These are phyloP conservation scores for Proisotoma minuta DNA, from an alignment of 2,888 invertebrate species.

Conservation along the genomic window DNA sequence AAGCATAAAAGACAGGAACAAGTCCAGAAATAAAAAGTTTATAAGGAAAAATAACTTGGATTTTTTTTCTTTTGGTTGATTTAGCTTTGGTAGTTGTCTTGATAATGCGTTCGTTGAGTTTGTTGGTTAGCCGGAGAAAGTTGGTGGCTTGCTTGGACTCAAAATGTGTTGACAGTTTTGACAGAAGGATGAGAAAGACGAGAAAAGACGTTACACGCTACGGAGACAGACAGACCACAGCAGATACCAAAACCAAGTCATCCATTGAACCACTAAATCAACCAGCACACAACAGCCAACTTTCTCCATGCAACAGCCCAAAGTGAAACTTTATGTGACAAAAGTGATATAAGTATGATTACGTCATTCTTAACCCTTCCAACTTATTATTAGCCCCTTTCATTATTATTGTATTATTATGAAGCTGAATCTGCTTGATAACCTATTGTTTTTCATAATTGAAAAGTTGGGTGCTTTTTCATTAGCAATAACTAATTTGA, in stretches of 20 bases:
- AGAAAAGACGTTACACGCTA: constrained; percentile 1
- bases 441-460: too few relatives aligned
- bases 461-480: too few relatives aligned
- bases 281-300: neutral
- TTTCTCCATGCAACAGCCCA: too few relatives aligned
- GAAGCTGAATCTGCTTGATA: too few relatives aligned
- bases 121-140: neutral
- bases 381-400: too few relatives aligned
- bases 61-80: neutral
- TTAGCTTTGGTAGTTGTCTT: neutral
- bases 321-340: too few relatives aligned
- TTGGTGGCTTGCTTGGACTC: neutral
- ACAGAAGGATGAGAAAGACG: constrained; percentile 18
- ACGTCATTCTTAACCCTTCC: too few relatives aligned
- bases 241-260: constrained; percentile 1
- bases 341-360: too few relatives aligned
- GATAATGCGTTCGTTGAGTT: neutral
- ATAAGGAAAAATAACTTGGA: neutral
- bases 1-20: constrained; percentile 13
- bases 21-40: constrained; percentile 13
- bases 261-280: neutral
- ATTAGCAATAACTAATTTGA: too few relatives aligned
- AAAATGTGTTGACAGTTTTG: constrained; percentile 24
- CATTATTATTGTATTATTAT: too few relatives aligned
- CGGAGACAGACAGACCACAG: neutral